Conservation (phyloP, 2,113 vertebrate genomes). For the Syngnathus floridae region DNA sequence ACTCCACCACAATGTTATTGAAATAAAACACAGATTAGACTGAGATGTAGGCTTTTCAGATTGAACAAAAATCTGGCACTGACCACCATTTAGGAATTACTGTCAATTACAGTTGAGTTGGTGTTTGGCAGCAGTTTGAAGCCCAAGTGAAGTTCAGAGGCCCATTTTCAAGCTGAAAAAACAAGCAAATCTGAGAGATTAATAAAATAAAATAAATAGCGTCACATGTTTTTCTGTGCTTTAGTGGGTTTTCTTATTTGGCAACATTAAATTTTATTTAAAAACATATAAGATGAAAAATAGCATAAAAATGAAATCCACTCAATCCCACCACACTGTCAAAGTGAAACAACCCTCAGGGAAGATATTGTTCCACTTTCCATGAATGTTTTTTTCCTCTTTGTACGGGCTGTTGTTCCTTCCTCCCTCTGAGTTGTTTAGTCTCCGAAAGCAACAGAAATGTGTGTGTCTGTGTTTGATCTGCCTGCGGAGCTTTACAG, state of each 20-base stretch:
- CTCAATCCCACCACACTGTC: background rate
- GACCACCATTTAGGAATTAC: background rate
- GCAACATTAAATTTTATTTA: background rate
- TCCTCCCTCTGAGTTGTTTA: conserved; percentile 39
- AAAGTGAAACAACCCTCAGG: conserved; percentile 3
- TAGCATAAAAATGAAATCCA: background rate
- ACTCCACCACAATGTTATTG: background rate
- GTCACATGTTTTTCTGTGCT: no score
- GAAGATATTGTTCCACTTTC: conserved; percentile 20
- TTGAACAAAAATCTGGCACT: background rate
- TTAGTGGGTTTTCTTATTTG: background rate
- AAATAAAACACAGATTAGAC: background rate
- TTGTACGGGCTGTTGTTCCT: conserved; percentile 19
- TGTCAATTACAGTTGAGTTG: background rate
- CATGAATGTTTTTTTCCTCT: conserved; percentile 28
- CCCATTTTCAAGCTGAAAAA: no score
- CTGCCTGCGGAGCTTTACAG: conserved; percentile 1
- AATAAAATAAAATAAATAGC: no score
- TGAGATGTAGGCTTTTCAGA: background rate
- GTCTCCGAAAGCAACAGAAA: conserved; percentile 41
- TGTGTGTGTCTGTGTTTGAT: conserved; percentile 21
- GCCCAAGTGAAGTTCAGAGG: background rate
- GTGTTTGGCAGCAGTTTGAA: background rate
- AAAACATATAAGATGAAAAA: background rate
- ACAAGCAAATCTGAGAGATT: no score